phyloP scores from a whole-genome alignment of 2,113 vertebrate genomes.

The Daphoenositta chrysoptera region DNA sequence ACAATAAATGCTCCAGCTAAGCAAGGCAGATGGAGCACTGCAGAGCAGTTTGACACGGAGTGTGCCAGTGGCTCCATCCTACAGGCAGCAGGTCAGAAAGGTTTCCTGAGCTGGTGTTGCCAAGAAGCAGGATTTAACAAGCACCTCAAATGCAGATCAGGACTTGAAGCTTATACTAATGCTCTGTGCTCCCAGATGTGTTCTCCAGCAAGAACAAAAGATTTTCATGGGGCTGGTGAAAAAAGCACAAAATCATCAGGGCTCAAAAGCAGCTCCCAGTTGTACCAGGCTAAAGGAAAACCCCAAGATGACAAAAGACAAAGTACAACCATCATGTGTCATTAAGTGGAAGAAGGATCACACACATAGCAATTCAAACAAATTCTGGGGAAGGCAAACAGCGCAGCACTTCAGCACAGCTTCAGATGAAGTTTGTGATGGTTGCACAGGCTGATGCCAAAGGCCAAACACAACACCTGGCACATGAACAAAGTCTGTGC shows the following conservation, averaged over 20 bases:
- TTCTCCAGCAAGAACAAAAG: neutral
- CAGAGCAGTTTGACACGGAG: neutral
- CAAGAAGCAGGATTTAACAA: neutral
- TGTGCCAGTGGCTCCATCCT: neutral
- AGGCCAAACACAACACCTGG: neutral
- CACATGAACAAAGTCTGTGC: neutral
- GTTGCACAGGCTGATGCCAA: neutral
- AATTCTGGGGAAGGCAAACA: neutral
- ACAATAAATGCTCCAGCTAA: neutral
- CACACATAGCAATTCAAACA: neutral
- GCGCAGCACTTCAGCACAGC: neutral
- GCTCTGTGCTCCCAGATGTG: neutral
- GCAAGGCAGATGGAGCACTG: neutral
- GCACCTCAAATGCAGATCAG: neutral
- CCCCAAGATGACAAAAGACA: neutral
- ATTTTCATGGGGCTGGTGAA: neutral
- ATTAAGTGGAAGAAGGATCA: neutral
- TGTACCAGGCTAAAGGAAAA: neutral
- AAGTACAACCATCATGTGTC: neutral
- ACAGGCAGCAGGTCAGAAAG: neutral
- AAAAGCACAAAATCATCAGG: neutral
- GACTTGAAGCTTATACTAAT: neutral
- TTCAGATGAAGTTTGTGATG: neutral
- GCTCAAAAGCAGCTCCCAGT: neutral
- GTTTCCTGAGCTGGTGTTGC: neutral